These are phyloP conservation scores for Benitochromis conjunctus DNA, from an alignment of 2,113 vertebrate genomes.

Conservation along the genomic window DNA sequence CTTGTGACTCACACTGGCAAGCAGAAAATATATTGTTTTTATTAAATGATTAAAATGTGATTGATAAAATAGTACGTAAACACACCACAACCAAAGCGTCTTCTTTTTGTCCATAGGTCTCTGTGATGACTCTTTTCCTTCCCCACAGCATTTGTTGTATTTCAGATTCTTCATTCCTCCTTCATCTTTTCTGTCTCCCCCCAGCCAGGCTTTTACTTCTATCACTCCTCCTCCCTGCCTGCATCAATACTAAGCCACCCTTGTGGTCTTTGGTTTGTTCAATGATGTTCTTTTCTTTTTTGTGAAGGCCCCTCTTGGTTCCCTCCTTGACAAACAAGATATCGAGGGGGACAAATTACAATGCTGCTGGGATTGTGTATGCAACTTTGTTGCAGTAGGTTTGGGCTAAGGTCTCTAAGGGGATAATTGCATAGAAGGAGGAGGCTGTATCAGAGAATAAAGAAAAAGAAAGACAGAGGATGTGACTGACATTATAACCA, in stretches of 20 bases:
- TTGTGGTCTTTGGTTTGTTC: conserved; percentile 33
- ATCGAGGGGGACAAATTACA: conserved; percentile 51
- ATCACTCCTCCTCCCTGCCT: neutral
- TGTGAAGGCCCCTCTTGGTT: neutral
- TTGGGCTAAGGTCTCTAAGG: neutral
- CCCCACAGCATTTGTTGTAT: neutral
- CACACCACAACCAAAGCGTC: no score
- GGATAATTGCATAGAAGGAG: neutral
- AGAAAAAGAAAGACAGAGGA: neutral
- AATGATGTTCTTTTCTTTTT: conserved; percentile 35
- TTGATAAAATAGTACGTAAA: no score
- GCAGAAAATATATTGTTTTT: no score
- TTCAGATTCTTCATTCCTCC: neutral
- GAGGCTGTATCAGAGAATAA: neutral
- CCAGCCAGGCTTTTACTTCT: conserved; percentile 1
- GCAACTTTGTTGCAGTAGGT: conserved; percentile 13
- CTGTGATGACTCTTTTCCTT: neutral
- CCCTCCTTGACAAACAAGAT: conserved; percentile 46
- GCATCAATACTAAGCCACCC: conserved; percentile 40
- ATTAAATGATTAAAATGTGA: neutral
- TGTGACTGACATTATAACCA: no score
- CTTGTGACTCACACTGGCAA: no score
- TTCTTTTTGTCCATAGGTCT: neutral
- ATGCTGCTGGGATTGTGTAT: conserved; percentile 29
- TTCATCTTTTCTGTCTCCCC: neutral